Evolutionary conservation across 2,797 vertebrate species (phyloP), one percentile per base, ranked within the genome.

Genomic region (Hyperoplus immaculatus): DNA sequence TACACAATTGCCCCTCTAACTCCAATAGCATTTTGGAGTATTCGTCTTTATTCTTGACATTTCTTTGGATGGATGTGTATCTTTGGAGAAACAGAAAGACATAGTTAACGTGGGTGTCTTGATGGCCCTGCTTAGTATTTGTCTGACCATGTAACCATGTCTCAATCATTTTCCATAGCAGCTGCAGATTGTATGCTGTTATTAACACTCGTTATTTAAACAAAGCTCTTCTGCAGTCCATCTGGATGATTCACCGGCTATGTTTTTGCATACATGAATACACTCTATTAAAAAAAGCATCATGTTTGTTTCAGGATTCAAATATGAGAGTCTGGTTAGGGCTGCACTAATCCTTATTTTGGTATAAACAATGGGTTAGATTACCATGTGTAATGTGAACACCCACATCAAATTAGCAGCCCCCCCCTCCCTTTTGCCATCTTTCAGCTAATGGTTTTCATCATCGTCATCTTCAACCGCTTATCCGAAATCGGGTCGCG

Each of bases 121-220:
- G 65, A 72, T 77, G 77, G 45, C 45, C 29, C 43, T 14, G 47
- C 62, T 47, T 41, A 77, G 56, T 43, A 15, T 69, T 58, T 67
- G 51, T 69, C 72, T 16, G 51, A 75, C 57, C 38, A 8, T 74
- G 53, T 55, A 69, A 63, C 54, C 63, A 10, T 13, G 64, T 57
- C 42, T 87, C 72, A 54, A 16, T 79, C 66, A 72, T 77, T 78
- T 29, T 82, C 21, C 45, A 68, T 53, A 70, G 38, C 81, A 83
- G 76, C 81, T 87, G 77, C 72, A 62, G 56, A 73, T 74, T 83
- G 81, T 57, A 75, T 74, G 68, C 68, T 51, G 87, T 69, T 29
- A 29, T 29, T 77, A 81, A 80, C 70, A 74, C 21, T 69, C 1
- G 9, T n/a, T 36, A 9, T 80, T 65, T 61, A 82, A 88, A 72